phyloP scores from a whole-genome alignment of 2,113 vertebrate genomes.

The Vidua macroura region DNA sequence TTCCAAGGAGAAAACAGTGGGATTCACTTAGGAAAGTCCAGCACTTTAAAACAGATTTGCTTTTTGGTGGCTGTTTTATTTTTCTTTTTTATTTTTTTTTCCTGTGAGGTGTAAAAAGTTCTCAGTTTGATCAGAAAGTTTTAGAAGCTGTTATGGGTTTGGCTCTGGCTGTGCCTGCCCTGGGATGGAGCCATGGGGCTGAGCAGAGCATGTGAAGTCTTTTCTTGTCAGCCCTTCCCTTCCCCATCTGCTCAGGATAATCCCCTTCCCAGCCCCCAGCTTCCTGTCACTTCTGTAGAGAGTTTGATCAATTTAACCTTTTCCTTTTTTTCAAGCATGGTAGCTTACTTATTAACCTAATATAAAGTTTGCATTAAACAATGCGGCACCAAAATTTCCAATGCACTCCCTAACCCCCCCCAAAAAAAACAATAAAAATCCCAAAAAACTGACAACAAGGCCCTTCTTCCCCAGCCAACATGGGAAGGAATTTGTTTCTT shows the following conservation, averaged over 20 bases:
- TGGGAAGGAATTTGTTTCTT: neutral
- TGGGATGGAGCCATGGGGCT: neutral
- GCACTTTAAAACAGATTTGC: neutral
- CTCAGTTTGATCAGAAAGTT: neutral
- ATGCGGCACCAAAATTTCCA: neutral
- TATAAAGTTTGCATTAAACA: neutral
- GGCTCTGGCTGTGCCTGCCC: neutral
- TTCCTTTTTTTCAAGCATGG: neutral
- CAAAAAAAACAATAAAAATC: neutral
- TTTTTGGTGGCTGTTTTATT: neutral
- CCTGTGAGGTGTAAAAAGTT: neutral
- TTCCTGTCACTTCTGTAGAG: neutral
- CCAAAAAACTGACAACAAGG: accelerated
- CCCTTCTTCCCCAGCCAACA: neutral
- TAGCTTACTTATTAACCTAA: neutral
- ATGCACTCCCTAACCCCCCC: accelerated
- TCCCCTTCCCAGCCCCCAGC: neutral
- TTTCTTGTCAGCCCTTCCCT: neutral
- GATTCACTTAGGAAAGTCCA: neutral
- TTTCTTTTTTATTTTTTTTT: neutral
- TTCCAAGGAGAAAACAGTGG: neutral
- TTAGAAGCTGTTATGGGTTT: neutral
- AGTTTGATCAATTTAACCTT: accelerated
- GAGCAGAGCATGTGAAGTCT: neutral
- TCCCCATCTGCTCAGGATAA: neutral